Base-by-base conservation (phyloP, 2,888 invertebrate species). In the Drosophila affinis region DNA sequence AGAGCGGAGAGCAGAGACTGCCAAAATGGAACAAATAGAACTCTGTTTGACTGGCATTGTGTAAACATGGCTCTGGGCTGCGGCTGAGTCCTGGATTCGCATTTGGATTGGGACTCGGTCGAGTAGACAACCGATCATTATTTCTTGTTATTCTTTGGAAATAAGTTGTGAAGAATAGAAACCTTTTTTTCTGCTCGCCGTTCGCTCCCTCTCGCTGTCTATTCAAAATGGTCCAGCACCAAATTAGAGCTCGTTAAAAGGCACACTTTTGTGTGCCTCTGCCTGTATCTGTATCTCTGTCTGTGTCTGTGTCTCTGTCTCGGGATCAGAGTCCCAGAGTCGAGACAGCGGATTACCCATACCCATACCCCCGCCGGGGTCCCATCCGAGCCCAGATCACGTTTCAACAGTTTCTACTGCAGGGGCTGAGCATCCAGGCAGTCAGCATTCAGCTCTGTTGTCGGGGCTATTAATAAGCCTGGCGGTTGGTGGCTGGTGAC, bases 401-500 rank as follows among this genome's bases (percentile, higher is more conserved):
- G 81, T 88, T 89, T 83, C 88, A 80, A 88, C 86, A 89, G 76
- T 65, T 69, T 72, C 78, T 78, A 81, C 78, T 74, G 71, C 69
- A 68, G 67, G 64, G 73, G 64, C 69, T 44, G 45, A 32, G 70
- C 48, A 54, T 54, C 49, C 59, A 34, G 34, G 34, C 34, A 12
- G 34, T 9, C 32, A 32, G 39, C 39, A 39, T 39, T 39, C 61
- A 14, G 62, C 49, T 27, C 45, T 32, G 61, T 61, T 71, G 61
- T 64, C 71, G 68, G 69, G 62, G 71, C 81, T 72, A 81, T 79
- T 90, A 89, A 88, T 88, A 89, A 79, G 88, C 80, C 89, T 83
- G 84, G 89, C 78, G 79, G 78, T 85, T 88, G 85, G 85, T 87
- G 88, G 85, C 87, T 88, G 84, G 81, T 89, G 90, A 90, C 90